Conservation (phyloP, 2,113 vertebrate species). For the Rhadina sibilatrix region DNA sequence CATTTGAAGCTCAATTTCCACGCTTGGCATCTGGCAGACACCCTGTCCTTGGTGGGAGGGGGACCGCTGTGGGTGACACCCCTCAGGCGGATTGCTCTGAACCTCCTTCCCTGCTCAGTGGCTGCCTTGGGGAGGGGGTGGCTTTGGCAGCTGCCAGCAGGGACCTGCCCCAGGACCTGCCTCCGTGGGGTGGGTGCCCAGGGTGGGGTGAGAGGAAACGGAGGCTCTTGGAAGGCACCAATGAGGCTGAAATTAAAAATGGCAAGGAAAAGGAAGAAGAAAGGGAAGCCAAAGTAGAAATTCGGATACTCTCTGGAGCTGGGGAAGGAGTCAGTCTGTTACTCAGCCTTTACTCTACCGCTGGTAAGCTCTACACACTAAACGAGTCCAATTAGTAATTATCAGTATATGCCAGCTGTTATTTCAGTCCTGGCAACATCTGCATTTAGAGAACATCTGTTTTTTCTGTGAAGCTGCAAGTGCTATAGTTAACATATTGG, state of each 20-base stretch:
- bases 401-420: neutral
- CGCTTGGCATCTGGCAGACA: fast-evolving
- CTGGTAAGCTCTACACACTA: neutral
- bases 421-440: neutral
- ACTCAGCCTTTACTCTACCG: fast-evolving
- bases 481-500: neutral
- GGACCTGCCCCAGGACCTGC: neutral
- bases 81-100: neutral
- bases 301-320: neutral
- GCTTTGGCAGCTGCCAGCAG: neutral
- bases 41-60: fast-evolving
- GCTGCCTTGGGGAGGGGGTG: neutral
- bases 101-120: fast-evolving
- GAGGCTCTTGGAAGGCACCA: neutral
- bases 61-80: neutral
- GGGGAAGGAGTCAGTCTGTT: neutral
- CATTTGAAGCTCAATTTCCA: neutral
- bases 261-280: neutral
- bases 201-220: fast-evolving
- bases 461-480: neutral
- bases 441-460: conserved; percentile 25
- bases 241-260: neutral
- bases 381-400: neutral
- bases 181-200: fast-evolving
- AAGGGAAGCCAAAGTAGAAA: neutral